Evolutionary conservation across 2,797 vertebrate genomes (phyloP), one percentile per base, ranked within the genome.

Genomic region (Lutjanus campechanus): DNA sequence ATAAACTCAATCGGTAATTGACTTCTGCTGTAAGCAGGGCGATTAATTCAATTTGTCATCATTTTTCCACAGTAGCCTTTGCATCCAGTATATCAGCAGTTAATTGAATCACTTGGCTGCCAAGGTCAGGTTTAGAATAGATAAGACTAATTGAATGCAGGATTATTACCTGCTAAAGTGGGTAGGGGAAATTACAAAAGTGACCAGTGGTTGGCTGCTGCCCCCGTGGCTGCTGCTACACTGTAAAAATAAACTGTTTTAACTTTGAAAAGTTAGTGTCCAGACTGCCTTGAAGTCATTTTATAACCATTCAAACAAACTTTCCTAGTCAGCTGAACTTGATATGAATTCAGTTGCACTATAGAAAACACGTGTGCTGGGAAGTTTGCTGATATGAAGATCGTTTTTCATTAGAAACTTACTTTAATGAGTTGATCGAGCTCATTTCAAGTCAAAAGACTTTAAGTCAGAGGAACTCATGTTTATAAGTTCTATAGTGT

Each of bases 31-130:
- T 20, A 73, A 80, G 51, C 47, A 43, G 64, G 64, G 50, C 53
- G 69, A 59, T 74, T 4, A 71, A 81, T 79, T 69, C 64, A 72
- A 83, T 75, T 13, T 84, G 66, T 86, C 79, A 84, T 66, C 55
- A 76, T 73, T 68, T 73, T 76, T 25, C 76, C 20, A 59, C 29
- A 36, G 55, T 66, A 69, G 69, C 36, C n/a, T 59, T 63, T 56
- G 69, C 55, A 76, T 72, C 29, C 65, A 70, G 56, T 40, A 55
- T 68, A 71, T 80, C 72, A 72, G 69, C 62, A 72, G 69, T 50
- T 79, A 88, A 89, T 84, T 88, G 78, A 90, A 85, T 85, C 72
- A 71, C 40, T 76, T 73, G 53, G 54, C 43, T 65, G 77, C 77
- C 56, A 69, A 71, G 69, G 69, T 83, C 54, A 71, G 76, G 86